A percentile compares a stretch with the other conserved stretches of the same genome.
These are phyloP conservation scores for Meloe dianella DNA, from an alignment of 2,888 invertebrate species.

Conservation along the genomic window DNA sequence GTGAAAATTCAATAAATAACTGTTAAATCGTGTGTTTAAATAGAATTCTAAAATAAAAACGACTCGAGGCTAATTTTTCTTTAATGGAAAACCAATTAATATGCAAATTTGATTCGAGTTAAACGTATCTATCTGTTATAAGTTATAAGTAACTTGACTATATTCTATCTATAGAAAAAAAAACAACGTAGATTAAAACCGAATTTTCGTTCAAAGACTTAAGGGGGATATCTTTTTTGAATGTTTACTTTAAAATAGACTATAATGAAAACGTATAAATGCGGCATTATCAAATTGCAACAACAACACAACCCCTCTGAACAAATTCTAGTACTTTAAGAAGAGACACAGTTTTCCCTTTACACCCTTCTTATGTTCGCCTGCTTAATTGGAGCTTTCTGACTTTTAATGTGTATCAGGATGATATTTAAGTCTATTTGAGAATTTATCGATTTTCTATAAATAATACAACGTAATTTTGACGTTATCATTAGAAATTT, in stretches of 20 bases:
- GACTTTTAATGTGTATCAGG: too few relatives aligned
- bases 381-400: not conserved
- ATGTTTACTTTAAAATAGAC: not conserved
- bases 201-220: too few relatives aligned
- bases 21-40: not conserved
- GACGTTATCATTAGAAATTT: too few relatives aligned
- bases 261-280: not conserved
- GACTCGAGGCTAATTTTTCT: not conserved
- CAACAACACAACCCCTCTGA: not conserved
- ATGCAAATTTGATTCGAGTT: slow-evolving; percentile 9
- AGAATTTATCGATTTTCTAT: too few relatives aligned
- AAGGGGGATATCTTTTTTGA: too few relatives aligned
- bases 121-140: not conserved
- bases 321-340: not conserved
- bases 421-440: too few relatives aligned
- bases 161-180: too few relatives aligned
- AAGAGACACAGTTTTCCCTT: not conserved
- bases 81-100: not conserved
- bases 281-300: slow-evolving; percentile 5
- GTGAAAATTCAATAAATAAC: not conserved
- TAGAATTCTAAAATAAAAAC: not conserved
- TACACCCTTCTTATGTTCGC: not conserved
- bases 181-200: too few relatives aligned
- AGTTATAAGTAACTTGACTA: too few relatives aligned
- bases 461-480: too few relatives aligned